Percentiles rank a stretch among this genome's conserved stretches.
These are phyloP conservation scores for Macrotis lagotis DNA, from an alignment of 2,113 vertebrate genomes.

Conservation along the genomic window DNA sequence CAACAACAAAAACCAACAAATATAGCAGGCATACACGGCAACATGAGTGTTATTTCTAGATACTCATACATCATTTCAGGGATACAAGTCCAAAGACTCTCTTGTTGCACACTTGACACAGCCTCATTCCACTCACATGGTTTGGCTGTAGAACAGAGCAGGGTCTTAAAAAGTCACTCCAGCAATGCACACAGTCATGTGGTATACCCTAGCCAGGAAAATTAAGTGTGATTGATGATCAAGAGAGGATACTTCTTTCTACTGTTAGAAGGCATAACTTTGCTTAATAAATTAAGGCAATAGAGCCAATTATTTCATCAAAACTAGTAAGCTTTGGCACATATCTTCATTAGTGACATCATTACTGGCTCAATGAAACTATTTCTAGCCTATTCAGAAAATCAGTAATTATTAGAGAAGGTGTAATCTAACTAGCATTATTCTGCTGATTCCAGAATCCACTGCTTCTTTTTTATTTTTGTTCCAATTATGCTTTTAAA, in stretches of 20 bases:
- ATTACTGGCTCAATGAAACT: neutral
- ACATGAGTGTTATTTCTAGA: slow-evolving; percentile 32
- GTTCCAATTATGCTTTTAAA: slow-evolving; percentile 62
- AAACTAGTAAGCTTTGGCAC: neutral
- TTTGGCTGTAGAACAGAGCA: slow-evolving; percentile 45
- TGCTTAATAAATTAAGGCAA: slow-evolving; percentile 35
- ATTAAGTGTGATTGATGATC: neutral
- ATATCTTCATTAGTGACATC: slow-evolving; percentile 21
- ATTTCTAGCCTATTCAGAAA: slow-evolving; percentile 69
- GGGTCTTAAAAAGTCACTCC: slow-evolving; percentile 45
- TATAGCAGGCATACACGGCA: slow-evolving; percentile 1
- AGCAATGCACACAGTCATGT: slow-evolving; percentile 39
- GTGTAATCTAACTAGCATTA: slow-evolving; percentile 59
- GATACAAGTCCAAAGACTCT: slow-evolving; percentile 16
- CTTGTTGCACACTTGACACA: slow-evolving; percentile 8
- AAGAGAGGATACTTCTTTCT: neutral
- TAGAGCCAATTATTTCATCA: neutral
- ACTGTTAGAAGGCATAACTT: neutral
- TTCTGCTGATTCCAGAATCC: slow-evolving; percentile 59
- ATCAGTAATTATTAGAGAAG: slow-evolving; percentile 68
- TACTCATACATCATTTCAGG: neutral
- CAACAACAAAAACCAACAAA: slow-evolving; percentile 33
- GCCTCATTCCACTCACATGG: slow-evolving; percentile 13
- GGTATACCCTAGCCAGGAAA: slow-evolving; percentile 53
- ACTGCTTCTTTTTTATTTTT: slow-evolving; percentile 59